Conservation (phyloP, 2,888 invertebrate species). For the Athetis lepigone region DNA sequence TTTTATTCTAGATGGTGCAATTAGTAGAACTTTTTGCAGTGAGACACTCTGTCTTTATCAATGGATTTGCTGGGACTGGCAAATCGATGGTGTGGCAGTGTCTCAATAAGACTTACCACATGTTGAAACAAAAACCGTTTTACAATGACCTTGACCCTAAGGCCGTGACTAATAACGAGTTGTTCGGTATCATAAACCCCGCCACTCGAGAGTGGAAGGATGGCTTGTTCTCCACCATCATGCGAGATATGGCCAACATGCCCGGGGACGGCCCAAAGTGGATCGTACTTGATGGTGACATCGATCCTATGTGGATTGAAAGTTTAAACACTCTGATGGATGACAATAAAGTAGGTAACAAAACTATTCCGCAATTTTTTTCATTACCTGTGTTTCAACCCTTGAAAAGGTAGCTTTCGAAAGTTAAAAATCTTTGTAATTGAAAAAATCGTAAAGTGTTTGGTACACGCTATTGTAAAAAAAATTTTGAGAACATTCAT, state of each 20-base stretch:
- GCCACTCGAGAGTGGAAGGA: slow-evolving; percentile 98
- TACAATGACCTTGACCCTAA: slow-evolving; percentile 98
- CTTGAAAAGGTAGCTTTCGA: too few species aligned
- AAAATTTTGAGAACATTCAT: too few species aligned
- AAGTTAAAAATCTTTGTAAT: too few species aligned
- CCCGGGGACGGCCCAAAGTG: slow-evolving; percentile 96
- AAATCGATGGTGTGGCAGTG: slow-evolving; percentile 98
- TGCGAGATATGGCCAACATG: slow-evolving; percentile 98
- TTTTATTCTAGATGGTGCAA: slow-evolving; percentile 93
- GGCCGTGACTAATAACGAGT: slow-evolving; percentile 98
- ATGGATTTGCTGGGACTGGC: slow-evolving; percentile 97
- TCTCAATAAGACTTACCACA: slow-evolving; percentile 94
- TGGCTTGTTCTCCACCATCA: slow-evolving; percentile 97
- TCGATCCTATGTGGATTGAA: slow-evolving; percentile 99
- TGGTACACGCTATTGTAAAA: too few species aligned
- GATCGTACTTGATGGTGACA: slow-evolving; percentile 98
- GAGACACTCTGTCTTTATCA: slow-evolving; percentile 97
- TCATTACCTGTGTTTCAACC: too few species aligned
- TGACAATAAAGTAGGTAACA: slow-evolving; percentile 96
- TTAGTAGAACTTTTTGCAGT: slow-evolving; percentile 98
- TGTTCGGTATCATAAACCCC: slow-evolving; percentile 98
- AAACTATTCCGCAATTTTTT: too few species aligned
- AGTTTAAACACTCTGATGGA: slow-evolving; percentile 99
- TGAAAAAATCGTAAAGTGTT: too few species aligned
- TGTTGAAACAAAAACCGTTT: slow-evolving; percentile 95